Percentiles rank a stretch among this genome's conserved stretches.
phyloP scores from a whole-genome alignment of 2,113 vertebrate genomes.

The Brachyhypopomus occidentalis region DNA sequence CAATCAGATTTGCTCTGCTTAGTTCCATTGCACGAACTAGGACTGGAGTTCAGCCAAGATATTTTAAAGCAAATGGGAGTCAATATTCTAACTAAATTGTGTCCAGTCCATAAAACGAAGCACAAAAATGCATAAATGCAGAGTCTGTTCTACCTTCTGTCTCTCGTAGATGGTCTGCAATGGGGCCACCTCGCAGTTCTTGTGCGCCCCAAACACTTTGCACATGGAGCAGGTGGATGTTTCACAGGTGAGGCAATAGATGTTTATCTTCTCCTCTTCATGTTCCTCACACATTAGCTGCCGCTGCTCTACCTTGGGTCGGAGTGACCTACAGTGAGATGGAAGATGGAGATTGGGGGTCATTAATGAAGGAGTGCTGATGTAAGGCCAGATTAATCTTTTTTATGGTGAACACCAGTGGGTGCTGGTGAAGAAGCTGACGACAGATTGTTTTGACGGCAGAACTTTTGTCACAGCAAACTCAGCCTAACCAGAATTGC shows the following conservation, averaged over 20 bases:
- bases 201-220: conserved; percentile 89
- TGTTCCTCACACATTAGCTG: conserved; percentile 87
- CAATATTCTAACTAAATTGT: too few species aligned
- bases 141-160: conserved; percentile 78
- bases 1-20: neutral
- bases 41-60: too few species aligned
- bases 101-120: too few species aligned
- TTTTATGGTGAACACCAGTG: neutral
- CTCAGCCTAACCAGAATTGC: too few species aligned
- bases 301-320: conserved; percentile 78
- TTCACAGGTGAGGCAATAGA: conserved; percentile 89
- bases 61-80: too few species aligned
- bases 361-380: conserved; percentile 7
- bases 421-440: too few species aligned
- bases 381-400: neutral
- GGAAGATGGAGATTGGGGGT: neutral
- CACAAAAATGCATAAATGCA: neutral
- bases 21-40: too few species aligned
- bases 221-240: conserved; percentile 91
- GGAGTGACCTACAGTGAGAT: conserved; percentile 69
- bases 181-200: conserved; percentile 87
- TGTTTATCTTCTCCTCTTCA: conserved; percentile 87
- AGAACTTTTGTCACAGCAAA: too few species aligned
- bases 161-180: conserved; percentile 79
- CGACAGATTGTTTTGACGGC: too few species aligned